A percentile compares a stretch with the other conserved stretches of the same genome.
Conservation (phyloP, 1,140 invertebrate genomes). For the Tetramorium simillimum region DNA sequence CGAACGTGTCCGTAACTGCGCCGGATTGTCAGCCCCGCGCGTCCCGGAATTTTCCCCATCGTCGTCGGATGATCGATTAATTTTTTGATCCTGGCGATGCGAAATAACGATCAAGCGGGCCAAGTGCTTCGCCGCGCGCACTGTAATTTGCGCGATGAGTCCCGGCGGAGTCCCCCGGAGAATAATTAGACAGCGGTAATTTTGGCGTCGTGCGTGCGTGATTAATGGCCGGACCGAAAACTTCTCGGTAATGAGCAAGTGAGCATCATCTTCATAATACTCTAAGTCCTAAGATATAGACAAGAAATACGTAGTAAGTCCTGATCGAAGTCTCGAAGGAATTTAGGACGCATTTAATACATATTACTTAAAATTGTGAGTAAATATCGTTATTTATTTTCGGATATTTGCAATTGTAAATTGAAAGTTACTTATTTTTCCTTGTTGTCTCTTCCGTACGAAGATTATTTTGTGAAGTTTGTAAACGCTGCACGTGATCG, state of each 20-base stretch:
- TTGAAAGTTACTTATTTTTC: neutral
- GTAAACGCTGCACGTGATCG: neutral
- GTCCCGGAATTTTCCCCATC: slow-evolving; percentile 11
- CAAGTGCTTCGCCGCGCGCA: neutral
- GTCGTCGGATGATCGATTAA: slow-evolving; percentile 45
- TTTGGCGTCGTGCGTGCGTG: slow-evolving; percentile 1
- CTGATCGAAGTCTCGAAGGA: neutral
- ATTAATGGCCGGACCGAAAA: slow-evolving; percentile 41
- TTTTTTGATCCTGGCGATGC: slow-evolving; percentile 40
- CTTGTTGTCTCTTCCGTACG: neutral
- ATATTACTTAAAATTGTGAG: neutral
- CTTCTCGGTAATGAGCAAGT: slow-evolving; percentile 20
- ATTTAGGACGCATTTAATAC: neutral
- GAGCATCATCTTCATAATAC: neutral
- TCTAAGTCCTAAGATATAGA: neutral
- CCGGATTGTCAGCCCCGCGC: slow-evolving; percentile 18
- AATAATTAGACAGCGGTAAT: slow-evolving; percentile 68
- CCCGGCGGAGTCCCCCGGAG: slow-evolving; percentile 40
- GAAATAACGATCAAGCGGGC: slow-evolving; percentile 40
- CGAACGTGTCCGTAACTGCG: neutral
- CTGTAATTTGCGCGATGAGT: slow-evolving; percentile 53
- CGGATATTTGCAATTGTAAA: neutral
- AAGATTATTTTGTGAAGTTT: neutral
- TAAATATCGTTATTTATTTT: neutral
- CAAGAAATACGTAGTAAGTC: neutral